phyloP scores from a whole-genome alignment of 2,797 vertebrate species.

The Chiroxiphia lanceolata region DNA sequence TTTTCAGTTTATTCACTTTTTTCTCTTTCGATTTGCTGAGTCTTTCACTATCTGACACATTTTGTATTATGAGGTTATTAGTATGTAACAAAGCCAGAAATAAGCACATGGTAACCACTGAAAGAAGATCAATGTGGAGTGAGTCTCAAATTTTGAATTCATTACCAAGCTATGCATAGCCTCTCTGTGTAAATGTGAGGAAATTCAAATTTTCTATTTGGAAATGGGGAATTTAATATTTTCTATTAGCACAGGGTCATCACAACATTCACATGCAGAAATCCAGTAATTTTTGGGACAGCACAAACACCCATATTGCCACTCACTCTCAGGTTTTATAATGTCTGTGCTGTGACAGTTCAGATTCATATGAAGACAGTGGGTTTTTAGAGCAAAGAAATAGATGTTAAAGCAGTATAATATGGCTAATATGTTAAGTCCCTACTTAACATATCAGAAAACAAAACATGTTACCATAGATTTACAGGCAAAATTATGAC shows the following conservation, averaged over 20 bases:
- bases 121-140: background rate
- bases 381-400: background rate
- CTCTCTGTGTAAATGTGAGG: background rate
- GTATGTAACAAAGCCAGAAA: background rate
- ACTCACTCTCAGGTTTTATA: background rate
- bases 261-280: background rate
- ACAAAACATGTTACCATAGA: background rate
- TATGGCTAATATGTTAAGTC: background rate
- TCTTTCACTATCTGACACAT: background rate
- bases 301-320: background rate
- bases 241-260: background rate
- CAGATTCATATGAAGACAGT: background rate
- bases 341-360: background rate
- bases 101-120: background rate
- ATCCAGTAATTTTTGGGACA: background rate
- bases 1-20: background rate
- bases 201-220: background rate
- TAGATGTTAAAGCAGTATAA: background rate
- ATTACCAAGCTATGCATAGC: background rate
- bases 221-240: background rate
- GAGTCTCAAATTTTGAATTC: background rate
- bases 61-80: background rate
- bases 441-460: background rate
- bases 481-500: background rate
- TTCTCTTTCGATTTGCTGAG: background rate